These are phyloP conservation scores for Peromyscus nudipes DNA, from an alignment of 2,797 vertebrate genomes.

Conservation along the genomic window DNA sequence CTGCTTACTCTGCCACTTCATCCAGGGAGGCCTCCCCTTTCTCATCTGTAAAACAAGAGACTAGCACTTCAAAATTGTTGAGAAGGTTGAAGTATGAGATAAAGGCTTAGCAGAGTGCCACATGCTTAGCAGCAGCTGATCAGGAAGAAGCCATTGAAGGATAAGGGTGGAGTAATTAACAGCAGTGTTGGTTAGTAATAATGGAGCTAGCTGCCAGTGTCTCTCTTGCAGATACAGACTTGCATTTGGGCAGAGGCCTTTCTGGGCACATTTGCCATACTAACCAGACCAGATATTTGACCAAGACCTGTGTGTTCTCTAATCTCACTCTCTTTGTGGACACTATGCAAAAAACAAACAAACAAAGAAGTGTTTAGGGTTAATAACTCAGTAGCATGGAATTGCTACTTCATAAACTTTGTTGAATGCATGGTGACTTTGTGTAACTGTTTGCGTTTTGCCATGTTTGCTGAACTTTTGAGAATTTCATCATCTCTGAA, in stretches of 20 bases:
- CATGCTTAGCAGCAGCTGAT: neutral
- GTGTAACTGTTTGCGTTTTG: constrained; percentile 29
- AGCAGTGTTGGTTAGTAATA: neutral
- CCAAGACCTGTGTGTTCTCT: neutral
- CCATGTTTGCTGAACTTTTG: constrained; percentile 7
- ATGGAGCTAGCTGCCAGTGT: neutral
- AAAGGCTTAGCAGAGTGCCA: constrained; percentile 8
- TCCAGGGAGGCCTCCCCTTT: neutral
- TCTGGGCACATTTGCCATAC: neutral
- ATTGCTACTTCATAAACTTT: neutral
- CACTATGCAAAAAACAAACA: neutral
- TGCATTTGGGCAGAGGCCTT: neutral
- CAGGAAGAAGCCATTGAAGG: neutral
- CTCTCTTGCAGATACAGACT: neutral
- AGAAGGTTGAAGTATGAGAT: neutral
- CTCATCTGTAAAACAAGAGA: neutral
- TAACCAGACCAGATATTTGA: constrained; percentile 13
- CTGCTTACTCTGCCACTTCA: neutral
- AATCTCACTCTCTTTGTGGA: constrained; percentile 19
- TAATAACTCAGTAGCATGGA: neutral
- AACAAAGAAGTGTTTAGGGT: neutral
- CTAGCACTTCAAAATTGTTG: neutral
- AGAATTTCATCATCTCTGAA: constrained; percentile 28
- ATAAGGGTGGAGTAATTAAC: neutral
- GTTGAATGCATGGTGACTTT: neutral